Evolutionary conservation across 2,888 invertebrate species (phyloP).

Genomic region (Leptopilina drosophilae): DNA sequence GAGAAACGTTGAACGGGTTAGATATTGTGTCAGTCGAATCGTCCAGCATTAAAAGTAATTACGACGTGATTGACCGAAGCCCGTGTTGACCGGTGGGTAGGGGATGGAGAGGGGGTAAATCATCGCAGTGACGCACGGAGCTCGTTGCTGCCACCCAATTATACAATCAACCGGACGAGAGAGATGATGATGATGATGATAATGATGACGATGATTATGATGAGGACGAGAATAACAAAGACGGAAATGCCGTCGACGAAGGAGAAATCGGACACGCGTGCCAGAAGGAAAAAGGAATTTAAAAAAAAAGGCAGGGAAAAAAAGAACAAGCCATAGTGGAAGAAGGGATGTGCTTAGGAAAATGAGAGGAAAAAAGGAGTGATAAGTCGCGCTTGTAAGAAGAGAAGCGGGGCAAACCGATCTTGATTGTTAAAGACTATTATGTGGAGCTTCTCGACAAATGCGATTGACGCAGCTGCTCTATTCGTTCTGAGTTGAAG

Average conservation of each 20-base stretch:
- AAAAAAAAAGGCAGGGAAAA: background rate
- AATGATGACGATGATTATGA: slow-evolving; percentile 51
- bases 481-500: slow-evolving; percentile 49
- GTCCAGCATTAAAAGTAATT: slow-evolving; percentile 76
- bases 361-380: slow-evolving; percentile 56
- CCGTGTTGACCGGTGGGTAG: slow-evolving; percentile 67
- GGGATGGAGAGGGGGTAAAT: slow-evolving; percentile 70
- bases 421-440: slow-evolving; percentile 70
- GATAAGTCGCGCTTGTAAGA: slow-evolving; percentile 41
- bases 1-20: slow-evolving; percentile 69
- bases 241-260: slow-evolving; percentile 43
- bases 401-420: slow-evolving; percentile 52
- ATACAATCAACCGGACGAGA: slow-evolving; percentile 72
- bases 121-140: slow-evolving; percentile 76
- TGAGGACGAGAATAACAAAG: slow-evolving; percentile 44
- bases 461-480: slow-evolving; percentile 59
- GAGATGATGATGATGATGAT: slow-evolving; percentile 52
- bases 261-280: slow-evolving; percentile 46
- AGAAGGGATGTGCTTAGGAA: slow-evolving; percentile 49
- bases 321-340: background rate
- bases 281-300: slow-evolving; percentile 38
- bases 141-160: slow-evolving; percentile 76
- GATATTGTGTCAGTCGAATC: slow-evolving; percentile 76
- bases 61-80: slow-evolving; percentile 76
- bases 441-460: slow-evolving; percentile 53